Evolutionary conservation across 1,140 invertebrate genomes (phyloP).

Genomic region (Drosophila baimaii): DNA sequence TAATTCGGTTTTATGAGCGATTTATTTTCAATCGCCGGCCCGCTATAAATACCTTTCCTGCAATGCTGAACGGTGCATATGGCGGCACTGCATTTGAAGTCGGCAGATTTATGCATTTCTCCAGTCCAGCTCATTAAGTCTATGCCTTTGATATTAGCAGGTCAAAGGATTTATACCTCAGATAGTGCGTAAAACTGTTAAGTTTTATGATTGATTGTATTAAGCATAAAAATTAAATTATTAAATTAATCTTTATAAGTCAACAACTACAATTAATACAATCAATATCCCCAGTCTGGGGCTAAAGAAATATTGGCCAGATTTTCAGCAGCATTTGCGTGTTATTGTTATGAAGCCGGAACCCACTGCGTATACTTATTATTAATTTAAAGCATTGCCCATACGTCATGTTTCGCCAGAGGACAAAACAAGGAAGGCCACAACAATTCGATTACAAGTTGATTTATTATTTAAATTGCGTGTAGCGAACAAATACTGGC

Average conservation of each 20-base stretch:
- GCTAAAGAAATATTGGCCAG: constrained; percentile 4
- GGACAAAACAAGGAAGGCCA: constrained; percentile 30
- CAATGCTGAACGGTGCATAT: constrained; percentile 12
- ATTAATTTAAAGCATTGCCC: constrained; percentile 58
- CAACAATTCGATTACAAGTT: constrained; percentile 56
- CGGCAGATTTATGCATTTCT: background rate
- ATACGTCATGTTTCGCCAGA: constrained; percentile 52
- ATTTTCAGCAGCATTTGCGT: constrained; percentile 6
- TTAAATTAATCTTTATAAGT: background rate
- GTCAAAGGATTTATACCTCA: background rate
- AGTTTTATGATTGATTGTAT: background rate
- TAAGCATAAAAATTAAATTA: background rate
- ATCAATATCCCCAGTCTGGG: constrained; percentile 2
- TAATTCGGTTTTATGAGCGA: constrained; percentile 38
- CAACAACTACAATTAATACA: too few species aligned
- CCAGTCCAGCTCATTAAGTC: background rate
- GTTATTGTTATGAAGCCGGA: background rate
- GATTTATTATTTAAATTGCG: constrained; percentile 71
- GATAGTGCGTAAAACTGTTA: background rate
- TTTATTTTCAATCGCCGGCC: constrained; percentile 20
- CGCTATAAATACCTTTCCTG: constrained; percentile 26
- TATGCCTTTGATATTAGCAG: background rate
- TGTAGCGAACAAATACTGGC: constrained; percentile 26
- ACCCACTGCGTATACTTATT: constrained; percentile 62
- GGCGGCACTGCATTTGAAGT: constrained; percentile 9